These are phyloP conservation scores for Drosophila neonasuta DNA, from an alignment of 2,888 invertebrate species.

Conservation along the genomic window DNA sequence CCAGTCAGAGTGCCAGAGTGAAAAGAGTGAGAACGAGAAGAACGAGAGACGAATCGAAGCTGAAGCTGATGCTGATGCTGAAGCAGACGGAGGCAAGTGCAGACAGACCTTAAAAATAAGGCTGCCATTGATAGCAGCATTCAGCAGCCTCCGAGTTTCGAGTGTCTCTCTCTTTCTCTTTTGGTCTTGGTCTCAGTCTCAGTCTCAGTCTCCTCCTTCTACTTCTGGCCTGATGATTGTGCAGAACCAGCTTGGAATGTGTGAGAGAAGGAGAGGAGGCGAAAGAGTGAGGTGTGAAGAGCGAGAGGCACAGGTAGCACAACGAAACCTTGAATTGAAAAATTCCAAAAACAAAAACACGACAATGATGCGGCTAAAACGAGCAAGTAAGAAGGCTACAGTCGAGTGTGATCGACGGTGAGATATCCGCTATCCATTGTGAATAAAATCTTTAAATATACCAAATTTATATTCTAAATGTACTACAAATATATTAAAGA, in stretches of 20 bases:
- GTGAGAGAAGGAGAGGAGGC: conserved; percentile 11
- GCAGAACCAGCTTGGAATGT: conserved; percentile 29
- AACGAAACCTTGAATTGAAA: conserved; percentile 69
- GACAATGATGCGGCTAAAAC: conserved; percentile 69
- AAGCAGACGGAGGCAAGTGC: conserved; percentile 16
- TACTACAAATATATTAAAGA: no score
- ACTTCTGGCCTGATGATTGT: conserved; percentile 39
- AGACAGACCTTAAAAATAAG: conserved; percentile 35
- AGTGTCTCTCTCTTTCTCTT: conserved; percentile 17
- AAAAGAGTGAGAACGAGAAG: conserved; percentile 4
- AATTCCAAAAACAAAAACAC: conserved; percentile 57
- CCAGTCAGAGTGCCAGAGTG: conserved; percentile 38
- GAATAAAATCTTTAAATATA: no score
- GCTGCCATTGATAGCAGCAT: conserved; percentile 64
- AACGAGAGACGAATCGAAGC: conserved; percentile 15
- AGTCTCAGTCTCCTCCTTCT: neutral
- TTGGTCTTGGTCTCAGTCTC: neutral
- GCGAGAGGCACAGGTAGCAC: conserved; percentile 14
- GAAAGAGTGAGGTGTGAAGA: conserved; percentile 58
- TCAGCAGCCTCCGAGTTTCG: conserved; percentile 30
- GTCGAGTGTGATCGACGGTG: no score
- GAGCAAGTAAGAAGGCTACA: conserved; percentile 16
- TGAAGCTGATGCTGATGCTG: conserved; percentile 2
- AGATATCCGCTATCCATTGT: no score
- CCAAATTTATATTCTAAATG: no score